Evolutionary conservation across 2,113 vertebrate species (phyloP).

Genomic region (Carettochelys insculpta): DNA sequence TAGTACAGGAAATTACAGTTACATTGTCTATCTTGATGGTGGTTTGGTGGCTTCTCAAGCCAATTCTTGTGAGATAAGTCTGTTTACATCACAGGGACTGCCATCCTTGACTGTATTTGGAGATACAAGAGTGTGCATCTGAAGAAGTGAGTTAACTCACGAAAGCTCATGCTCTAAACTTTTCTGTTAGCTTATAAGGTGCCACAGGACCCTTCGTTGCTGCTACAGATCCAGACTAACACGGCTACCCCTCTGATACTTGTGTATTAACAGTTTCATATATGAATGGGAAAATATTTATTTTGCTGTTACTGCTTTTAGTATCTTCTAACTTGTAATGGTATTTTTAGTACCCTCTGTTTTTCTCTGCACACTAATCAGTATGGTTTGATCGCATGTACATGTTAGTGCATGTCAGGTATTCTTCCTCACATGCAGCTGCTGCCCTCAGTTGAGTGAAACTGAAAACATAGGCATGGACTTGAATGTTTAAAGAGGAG

Average conservation of each 20-base stretch:
- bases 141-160: too few species aligned
- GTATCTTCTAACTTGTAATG: background rate
- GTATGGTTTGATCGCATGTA: rapidly evolving
- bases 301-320: background rate
- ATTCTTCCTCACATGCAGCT: background rate
- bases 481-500: background rate
- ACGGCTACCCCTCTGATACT: too few species aligned
- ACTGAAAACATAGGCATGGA: background rate
- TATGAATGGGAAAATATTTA: background rate
- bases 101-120: background rate
- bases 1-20: background rate
- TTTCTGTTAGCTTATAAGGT: too few species aligned
- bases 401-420: rapidly evolving
- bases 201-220: too few species aligned
- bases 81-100: background rate
- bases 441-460: background rate
- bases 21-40: background rate
- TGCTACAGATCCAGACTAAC: too few species aligned
- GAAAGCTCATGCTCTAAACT: too few species aligned
- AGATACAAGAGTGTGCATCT: background rate
- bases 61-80: background rate
- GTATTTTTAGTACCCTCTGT: background rate
- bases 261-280: background rate
- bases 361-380: background rate
- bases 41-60: background rate